phyloP scores from a whole-genome alignment of 2,113 vertebrate species.

The Raja brachyura region DNA sequence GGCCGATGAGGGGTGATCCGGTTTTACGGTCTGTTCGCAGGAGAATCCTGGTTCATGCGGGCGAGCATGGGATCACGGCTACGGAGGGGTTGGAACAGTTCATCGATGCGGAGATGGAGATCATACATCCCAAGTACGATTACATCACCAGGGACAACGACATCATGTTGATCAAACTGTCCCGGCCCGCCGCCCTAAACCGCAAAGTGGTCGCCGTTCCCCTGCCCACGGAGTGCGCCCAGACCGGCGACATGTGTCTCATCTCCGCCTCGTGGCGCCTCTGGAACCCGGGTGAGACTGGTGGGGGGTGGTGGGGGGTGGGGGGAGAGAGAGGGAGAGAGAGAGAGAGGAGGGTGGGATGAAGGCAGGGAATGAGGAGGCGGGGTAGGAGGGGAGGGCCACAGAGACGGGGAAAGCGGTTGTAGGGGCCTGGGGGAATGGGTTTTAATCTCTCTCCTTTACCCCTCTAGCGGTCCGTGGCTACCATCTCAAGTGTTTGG shows the following conservation, averaged over 20 bases:
- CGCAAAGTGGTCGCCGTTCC: conserved; percentile 43
- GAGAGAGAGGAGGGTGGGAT: too few relatives aligned
- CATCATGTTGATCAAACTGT: conserved; percentile 46
- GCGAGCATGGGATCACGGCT: conserved; percentile 39
- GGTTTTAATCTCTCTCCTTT: not conserved
- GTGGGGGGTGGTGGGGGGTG: rapidly evolving
- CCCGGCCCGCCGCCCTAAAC: not conserved
- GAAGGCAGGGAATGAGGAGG: too few relatives aligned
- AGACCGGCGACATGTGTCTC: conserved; percentile 29
- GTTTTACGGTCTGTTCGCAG: conserved; percentile 40
- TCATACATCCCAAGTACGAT: conserved; percentile 52
- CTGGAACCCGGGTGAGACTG: too few relatives aligned
- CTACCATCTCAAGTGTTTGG: conserved; percentile 51
- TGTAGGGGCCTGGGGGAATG: not conserved
- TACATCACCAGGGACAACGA: conserved; percentile 33
- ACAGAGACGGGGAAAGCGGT: too few relatives aligned
- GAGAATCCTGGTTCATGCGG: conserved; percentile 56
- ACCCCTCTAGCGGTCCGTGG: not conserved
- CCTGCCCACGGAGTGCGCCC: conserved; percentile 39
- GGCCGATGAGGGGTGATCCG: not conserved
- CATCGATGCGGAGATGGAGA: conserved; percentile 45
- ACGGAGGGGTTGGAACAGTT: conserved; percentile 62
- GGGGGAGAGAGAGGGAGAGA: too few relatives aligned
- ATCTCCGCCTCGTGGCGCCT: conserved; percentile 47
- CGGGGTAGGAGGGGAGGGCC: too few relatives aligned